A percentile compares a stretch with the other conserved stretches of the same genome.
Conservation (phyloP, 2,888 invertebrate species). For the Ophion slaviceki region DNA sequence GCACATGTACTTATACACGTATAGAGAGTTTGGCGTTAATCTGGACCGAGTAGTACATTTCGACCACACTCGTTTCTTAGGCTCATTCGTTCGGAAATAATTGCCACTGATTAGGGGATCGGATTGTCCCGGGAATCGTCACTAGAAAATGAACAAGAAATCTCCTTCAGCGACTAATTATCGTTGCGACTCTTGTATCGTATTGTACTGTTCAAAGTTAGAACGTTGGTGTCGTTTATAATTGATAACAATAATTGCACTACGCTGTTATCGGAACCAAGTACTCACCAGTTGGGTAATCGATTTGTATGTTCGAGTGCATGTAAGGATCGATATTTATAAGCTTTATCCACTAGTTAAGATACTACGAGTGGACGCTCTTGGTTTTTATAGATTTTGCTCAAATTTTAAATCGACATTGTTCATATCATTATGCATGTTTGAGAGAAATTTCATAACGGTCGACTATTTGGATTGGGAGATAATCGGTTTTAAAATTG, state of each 20-base stretch:
- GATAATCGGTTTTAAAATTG: no score
- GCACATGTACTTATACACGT: not conserved
- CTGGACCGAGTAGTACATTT: not conserved
- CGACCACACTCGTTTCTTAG: not conserved
- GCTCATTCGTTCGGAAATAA: not conserved
- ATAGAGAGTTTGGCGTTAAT: not conserved
- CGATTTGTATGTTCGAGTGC: not conserved
- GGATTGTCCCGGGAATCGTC: not conserved
- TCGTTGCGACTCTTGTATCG: not conserved
- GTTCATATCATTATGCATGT: no score
- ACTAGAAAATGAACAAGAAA: not conserved
- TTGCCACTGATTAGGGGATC: not conserved
- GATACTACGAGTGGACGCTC: no score
- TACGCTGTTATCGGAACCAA: no score
- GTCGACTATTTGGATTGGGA: no score
- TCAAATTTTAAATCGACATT: no score
- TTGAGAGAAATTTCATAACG: no score
- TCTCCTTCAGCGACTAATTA: not conserved
- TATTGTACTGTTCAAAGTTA: not conserved
- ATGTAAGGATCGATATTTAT: not conserved
- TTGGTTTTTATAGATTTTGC: no score
- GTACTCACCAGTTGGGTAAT: not conserved
- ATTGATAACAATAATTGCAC: no score
- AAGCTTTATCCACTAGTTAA: not conserved
- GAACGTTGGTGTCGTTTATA: not conserved